Base-by-base conservation (phyloP, 2,888 invertebrate species). In the Caenorhabditis becei region DNA sequence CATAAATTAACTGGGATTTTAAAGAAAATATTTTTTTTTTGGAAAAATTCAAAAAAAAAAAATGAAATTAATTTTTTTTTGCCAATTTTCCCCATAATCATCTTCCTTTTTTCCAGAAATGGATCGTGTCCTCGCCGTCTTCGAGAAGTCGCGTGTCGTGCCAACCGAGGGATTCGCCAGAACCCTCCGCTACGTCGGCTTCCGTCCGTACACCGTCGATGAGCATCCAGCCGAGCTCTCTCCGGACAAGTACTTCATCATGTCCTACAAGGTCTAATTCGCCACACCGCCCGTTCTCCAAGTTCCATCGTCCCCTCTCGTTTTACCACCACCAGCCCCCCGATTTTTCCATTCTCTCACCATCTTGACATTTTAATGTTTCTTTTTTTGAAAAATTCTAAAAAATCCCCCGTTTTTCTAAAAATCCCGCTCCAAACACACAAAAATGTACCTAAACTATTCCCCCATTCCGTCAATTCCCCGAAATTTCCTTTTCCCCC, bases 131-230 rank as follows among this genome's bases (percentile, higher is more conserved):
- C 54, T 84, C 10, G 87, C 87, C 14, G 69, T 87, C 47, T 85
- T 85, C 67, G 82, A 83, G 32, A 85, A 85, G 61, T 37, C 80
- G 4, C 67, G 74, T 32, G 24, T 77, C 54, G 65, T 70, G 8
- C 69, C 80, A 18, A 80, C 84, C 26, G 80, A 84, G 44, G 85
- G 85, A 41, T 87, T 87, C 79, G 82, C 85, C 8, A 62, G 82
- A n/a, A 86, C 85, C 26, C 84, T 87, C 23, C 87, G 85, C 44
- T 86, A 87, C 72, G 82, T 87, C 56, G 87, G 87, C 20, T 87
- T 87, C 84, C 84, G 87, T 66, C 62, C 81, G 47, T 65, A 84
- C 44, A 75, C 85, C 14, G 82, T 85, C 49, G 83, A 85, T 41
- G 67, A 71, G 28, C 71, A 84, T 47, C 87, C 85, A 23, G 77